These are phyloP conservation scores for Tiaroga cobitis DNA, from an alignment of 2,797 vertebrate species.

Conservation along the genomic window DNA sequence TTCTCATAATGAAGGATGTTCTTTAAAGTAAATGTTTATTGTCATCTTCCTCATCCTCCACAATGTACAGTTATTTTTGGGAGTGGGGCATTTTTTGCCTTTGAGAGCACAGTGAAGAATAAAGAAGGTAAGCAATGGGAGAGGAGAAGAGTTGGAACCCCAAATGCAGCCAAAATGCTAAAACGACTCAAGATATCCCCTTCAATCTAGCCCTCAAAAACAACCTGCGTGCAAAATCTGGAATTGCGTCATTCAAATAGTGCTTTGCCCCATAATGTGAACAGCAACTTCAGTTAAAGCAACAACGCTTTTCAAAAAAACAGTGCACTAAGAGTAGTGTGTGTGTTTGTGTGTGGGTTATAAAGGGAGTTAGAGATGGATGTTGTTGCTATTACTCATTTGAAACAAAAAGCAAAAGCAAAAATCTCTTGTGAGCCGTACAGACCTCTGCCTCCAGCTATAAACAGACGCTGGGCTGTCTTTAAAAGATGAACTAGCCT, in stretches of 20 bases:
- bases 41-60: too few relatives aligned
- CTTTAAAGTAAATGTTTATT: too few relatives aligned
- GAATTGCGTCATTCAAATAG: background rate
- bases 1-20: background rate
- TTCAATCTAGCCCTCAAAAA: background rate
- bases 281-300: background rate
- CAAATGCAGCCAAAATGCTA: too few relatives aligned
- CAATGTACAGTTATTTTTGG: too few relatives aligned
- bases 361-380: background rate
- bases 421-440: slow-evolving; percentile 32
- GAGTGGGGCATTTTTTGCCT: too few relatives aligned
- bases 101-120: too few relatives aligned
- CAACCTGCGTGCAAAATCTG: background rate
- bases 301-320: slow-evolving; percentile 4
- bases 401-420: slow-evolving; percentile 38
- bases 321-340: background rate
- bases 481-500: slow-evolving; percentile 21
- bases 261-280: too few relatives aligned
- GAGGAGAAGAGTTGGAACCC: too few relatives aligned
- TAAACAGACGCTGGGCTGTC: slow-evolving; percentile 29
- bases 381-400: slow-evolving; percentile 46
- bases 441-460: slow-evolving; percentile 26
- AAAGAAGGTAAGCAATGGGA: too few relatives aligned
- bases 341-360: background rate
- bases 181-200: too few relatives aligned